Evolutionary conservation across 1,140 invertebrate genomes (phyloP), one percentile per base, ranked within the genome.

Genomic region (Nomia melanderi): DNA sequence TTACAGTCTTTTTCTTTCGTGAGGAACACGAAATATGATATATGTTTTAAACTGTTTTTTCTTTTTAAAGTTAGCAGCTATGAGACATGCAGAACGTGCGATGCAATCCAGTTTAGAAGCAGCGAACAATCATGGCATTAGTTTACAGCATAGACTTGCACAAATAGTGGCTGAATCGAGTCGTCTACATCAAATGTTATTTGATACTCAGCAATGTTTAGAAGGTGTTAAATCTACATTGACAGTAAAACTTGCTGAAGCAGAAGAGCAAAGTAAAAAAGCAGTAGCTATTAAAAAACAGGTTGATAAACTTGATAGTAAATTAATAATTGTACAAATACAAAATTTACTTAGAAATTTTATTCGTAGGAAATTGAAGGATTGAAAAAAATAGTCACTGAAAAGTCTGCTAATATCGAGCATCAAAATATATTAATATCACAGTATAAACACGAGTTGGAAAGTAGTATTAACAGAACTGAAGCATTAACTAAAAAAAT

Each of bases 71-170:
- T 82, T 93, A 62, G 90, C 90, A 33, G 85, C 93, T 20, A 93
- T 94, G 91, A 89, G 88, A 36, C 92, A 94, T 76, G 90, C 92
- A 0, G 93, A 94, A 87, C 87, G 90, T 50, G 88, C 90, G 0
- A 90, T 93, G 53, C 91, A 93, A 86, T 87, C 88, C 7, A 94
- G 91, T 84, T 88, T 94, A 70, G 92, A 94, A 82, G 93, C 93
- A 9, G 92, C 93, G 0, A 92, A 91, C 41, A 91, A 91, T 84
- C 88, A 92, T 77, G 88, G 91, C 12, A 93, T 92, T 2, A 91
- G 91, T 82, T 82, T 94, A 9, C 91, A 93, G 65, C 93, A 94
- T 53, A 89, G 90, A 77, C 77, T 93, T 20, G 90, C 92, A 0
- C 93, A 93, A 83, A 79, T 93, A 3, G 88, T 88, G 23, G 90